Conservation (phyloP, 2,113 vertebrate species). For the Aegotheles bennettii region DNA sequence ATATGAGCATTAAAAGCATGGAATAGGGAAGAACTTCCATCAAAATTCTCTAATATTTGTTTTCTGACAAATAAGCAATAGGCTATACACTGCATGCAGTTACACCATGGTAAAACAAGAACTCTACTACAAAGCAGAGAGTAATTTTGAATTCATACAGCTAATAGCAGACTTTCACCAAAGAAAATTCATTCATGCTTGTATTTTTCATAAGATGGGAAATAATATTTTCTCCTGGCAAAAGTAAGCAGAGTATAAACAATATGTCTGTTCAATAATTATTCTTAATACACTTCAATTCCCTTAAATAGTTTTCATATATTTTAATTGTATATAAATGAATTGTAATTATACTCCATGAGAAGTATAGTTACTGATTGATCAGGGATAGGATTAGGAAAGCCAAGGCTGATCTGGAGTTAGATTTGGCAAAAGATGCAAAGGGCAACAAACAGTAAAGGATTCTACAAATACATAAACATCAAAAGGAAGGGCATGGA, state of each 20-base stretch:
- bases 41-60: neutral
- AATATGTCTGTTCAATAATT: neutral
- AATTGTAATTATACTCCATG: neutral
- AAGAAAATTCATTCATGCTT: neutral
- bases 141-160: neutral
- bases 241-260: neutral
- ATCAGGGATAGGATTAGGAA: neutral
- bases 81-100: neutral
- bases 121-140: neutral
- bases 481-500: neutral
- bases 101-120: accelerated
- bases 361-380: neutral
- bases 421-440: neutral
- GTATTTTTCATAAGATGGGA: neutral
- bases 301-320: neutral
- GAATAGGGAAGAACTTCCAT: neutral
- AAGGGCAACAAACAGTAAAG: neutral
- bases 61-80: neutral
- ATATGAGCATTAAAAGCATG: neutral
- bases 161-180: neutral
- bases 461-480: neutral
- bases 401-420: neutral
- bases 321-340: neutral
- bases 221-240: neutral
- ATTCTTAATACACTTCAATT: neutral